A percentile compares a stretch with the other conserved stretches of the same genome.
These are phyloP conservation scores for Temnothorax curvispinosus DNA, from an alignment of 1,140 invertebrate genomes.

Conservation along the genomic window DNA sequence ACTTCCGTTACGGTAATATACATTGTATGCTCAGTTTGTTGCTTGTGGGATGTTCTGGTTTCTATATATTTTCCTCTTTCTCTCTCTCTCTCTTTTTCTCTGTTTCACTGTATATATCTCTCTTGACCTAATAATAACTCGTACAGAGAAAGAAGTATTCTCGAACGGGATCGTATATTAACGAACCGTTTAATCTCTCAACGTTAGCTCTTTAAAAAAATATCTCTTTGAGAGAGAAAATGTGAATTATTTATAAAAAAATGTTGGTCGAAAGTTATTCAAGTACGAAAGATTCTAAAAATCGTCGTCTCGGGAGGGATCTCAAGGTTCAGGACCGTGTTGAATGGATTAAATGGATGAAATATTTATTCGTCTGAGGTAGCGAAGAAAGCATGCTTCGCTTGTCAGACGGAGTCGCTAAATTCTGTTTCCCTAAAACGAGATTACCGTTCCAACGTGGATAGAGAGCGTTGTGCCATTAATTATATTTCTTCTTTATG, in stretches of 20 bases:
- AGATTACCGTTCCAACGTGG: slow-evolving; percentile 8
- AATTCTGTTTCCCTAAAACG: slow-evolving; percentile 25
- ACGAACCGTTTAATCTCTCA: slow-evolving; percentile 18
- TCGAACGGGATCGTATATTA: neutral
- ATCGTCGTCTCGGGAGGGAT: neutral
- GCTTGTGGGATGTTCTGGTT: neutral
- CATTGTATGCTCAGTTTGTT: neutral
- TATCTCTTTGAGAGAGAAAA: neutral
- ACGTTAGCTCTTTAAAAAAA: neutral
- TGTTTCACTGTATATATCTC: neutral
- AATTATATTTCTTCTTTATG: neutral
- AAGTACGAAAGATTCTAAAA: slow-evolving; percentile 21
- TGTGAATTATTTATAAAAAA: slow-evolving; percentile 22
- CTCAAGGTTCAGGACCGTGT: neutral
- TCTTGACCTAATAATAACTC: slow-evolving; percentile 8
- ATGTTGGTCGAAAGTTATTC: neutral
- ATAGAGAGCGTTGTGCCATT: slow-evolving; percentile 2
- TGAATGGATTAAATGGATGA: slow-evolving; percentile 40
- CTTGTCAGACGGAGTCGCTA: neutral
- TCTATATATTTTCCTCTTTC: neutral
- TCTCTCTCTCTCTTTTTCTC: neutral
- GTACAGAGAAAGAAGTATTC: neutral
- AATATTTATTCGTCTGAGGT: slow-evolving; percentile 42
- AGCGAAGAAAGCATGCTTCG: neutral
- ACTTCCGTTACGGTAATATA: neutral